Base-by-base conservation (phyloP, 1,140 invertebrate species). In the Mya arenaria region DNA sequence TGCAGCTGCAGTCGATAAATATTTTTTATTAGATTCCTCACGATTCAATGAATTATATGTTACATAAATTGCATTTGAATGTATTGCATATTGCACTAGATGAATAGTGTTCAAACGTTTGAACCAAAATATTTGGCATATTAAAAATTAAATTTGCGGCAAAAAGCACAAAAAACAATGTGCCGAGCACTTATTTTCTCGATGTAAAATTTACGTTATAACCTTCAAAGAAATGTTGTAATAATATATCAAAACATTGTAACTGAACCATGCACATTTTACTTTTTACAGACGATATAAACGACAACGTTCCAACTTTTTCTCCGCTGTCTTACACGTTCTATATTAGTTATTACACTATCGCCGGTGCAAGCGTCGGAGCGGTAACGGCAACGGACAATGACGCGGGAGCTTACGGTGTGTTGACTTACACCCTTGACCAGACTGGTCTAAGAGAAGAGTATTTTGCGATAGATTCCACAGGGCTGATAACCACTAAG, bases 241-340 rank as follows among this genome's bases (percentile, higher is more conserved):
- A n/a, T n/a, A n/a, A n/a, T n/a, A n/a, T n/a, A n/a, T n/a, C n/a
- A n/a, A n/a, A n/a, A n/a, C n/a, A n/a, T n/a, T n/a, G n/a, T n/a
- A n/a, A n/a, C n/a, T n/a, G 8, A n/a, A 60, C 8, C 56, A 8
- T 60, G 8, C 8, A 10, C 8, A 30, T 52, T 48, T 10, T 71
- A 3, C 39, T 10, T 63, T 3, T 63, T 60, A 36, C n/a, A 80
- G 77, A 30, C 36, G 28, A 71, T 25, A 71, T 30, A 1, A 80
- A 80, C 32, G 77, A 80, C 52, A 66, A 80, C 56, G 71, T 56
- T 4, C 77, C 77, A 3, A 62, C 48, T 8, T 80, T 80, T 36
- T 56, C 52, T 3, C 77, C 77, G n/a, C 6, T 66, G n/a, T 32
- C 52, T 0, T 80, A 80, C 30, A 39, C 65, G 19, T 80, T 80